These are phyloP conservation scores for Allacma fusca DNA, from an alignment of 2,888 invertebrate genomes.

Conservation along the genomic window DNA sequence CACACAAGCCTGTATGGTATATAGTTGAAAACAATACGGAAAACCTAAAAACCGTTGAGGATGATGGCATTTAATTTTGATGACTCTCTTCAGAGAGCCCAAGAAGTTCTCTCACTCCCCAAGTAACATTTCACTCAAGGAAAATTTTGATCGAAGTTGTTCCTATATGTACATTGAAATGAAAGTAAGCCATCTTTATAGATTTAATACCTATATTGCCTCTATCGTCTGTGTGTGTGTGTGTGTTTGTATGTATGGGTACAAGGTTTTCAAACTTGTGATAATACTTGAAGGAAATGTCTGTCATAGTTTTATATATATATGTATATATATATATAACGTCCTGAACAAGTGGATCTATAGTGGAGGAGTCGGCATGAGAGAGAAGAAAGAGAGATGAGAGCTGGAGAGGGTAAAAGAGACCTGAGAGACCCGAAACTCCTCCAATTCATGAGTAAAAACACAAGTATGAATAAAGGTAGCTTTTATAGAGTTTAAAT, in stretches of 20 bases:
- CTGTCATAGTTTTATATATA: too few relatives aligned
- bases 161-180: neutral
- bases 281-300: too few relatives aligned
- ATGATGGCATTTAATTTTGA: slow-evolving; percentile 55
- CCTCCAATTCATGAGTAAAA: slow-evolving; percentile 33
- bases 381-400: too few relatives aligned
- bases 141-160: slow-evolving; percentile 40
- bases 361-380: too few relatives aligned
- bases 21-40: slow-evolving; percentile 33
- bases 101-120: neutral
- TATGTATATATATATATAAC: too few relatives aligned
- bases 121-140: slow-evolving; percentile 19
- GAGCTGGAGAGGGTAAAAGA: neutral
- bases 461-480: slow-evolving; percentile 2
- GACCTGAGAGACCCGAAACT: neutral
- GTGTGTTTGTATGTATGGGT: too few relatives aligned
- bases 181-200: slow-evolving; percentile 22
- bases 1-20: too few relatives aligned
- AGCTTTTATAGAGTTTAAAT: too few relatives aligned
- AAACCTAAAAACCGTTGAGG: too few relatives aligned
- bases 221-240: neutral
- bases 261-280: too few relatives aligned
- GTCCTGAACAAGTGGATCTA: too few relatives aligned
- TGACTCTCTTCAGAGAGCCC: slow-evolving; percentile 34
- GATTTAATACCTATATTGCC: neutral